A percentile compares a stretch with the other conserved stretches of the same genome.
phyloP scores from a whole-genome alignment of 2,113 vertebrate species.

The Coryphaenoides rupestris region DNA sequence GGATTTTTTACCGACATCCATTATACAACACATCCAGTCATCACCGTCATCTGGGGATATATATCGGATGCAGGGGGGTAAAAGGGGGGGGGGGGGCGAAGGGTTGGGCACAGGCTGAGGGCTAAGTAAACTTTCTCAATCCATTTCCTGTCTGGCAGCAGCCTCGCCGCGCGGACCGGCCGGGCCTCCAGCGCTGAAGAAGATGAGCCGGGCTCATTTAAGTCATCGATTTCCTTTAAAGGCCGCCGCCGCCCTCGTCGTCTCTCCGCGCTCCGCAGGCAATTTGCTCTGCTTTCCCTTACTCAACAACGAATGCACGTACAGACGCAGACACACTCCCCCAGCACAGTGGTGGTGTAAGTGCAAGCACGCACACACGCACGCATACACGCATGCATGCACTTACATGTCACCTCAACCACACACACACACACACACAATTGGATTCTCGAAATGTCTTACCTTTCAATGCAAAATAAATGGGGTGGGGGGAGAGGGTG shows the following conservation, averaged over 20 bases:
- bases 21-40: conserved; percentile 59
- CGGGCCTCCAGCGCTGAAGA: conserved; percentile 42
- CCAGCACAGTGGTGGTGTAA: too few relatives aligned
- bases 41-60: conserved; percentile 47
- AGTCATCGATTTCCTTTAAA: conserved; percentile 70
- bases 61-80: background rate
- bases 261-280: conserved; percentile 41
- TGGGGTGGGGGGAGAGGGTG: conserved; percentile 25
- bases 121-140: conserved; percentile 64
- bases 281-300: conserved; percentile 25
- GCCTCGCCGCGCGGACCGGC: conserved; percentile 54
- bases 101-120: conserved; percentile 59
- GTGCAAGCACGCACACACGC: background rate
- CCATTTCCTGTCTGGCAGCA: conserved; percentile 64
- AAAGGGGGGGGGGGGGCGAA: background rate
- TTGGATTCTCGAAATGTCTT: conserved; percentile 53
- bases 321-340: too few relatives aligned
- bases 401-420: background rate
- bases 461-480: conserved; percentile 69
- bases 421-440: conserved; percentile 21
- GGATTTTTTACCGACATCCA: conserved; percentile 19
- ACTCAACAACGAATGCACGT: too few relatives aligned
- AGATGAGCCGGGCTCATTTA: conserved; percentile 65
- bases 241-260: conserved; percentile 48
- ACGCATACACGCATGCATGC: background rate